Base-by-base conservation (phyloP, 2,113 vertebrate species). In the Pristiophorus japonicus region DNA sequence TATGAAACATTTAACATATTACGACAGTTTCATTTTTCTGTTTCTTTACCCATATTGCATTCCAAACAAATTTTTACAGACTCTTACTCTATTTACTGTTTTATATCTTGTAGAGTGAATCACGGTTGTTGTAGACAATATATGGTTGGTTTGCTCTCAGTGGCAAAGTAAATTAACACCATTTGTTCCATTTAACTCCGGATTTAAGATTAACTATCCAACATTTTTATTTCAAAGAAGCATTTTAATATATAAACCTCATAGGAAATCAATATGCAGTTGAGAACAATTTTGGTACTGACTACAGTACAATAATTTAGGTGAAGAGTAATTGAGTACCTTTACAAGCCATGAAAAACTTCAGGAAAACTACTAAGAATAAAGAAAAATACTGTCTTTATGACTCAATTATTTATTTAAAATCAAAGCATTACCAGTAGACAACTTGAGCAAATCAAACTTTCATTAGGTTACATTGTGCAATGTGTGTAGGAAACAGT, bases 261-360 rank as follows among this genome's bases (percentile, higher is more conserved):
- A 92, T 63, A 92, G 55, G 88, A 92, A 92, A 92, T 92, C 88
- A 92, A 92, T 92, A 92, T 92, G 88, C n/a, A 63, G 62, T 63
- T 5, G 88, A 92, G 34, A 38, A 63, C 93, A 70, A 47, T 70
- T 94, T 70, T 66, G 88, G 62, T 94, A 14, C n/a, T 67, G 20
- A 66, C 30, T 51, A 67, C 92, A 67, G 65, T 67, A 66, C 38
- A 94, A 45, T 67, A 30, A 94, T 94, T 94, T 94, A 10, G 66
- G 27, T 27, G 8, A 94, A 51, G 65, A 30, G 22, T 94, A 47
- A 70, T 70, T 94, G 93, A 70, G 22, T 47, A 94, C 42, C 45
- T 94, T 70, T 94, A 94, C 51, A 94, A 2, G 24, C 42, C 24
- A 45, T 14, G 12, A 70, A 94, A 70, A 70, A 94, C 27, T 42